Evolutionary conservation across 2,888 invertebrate species (phyloP), one percentile per base, ranked within the genome.

Genomic region (Hirtodrosophila trivittata): DNA sequence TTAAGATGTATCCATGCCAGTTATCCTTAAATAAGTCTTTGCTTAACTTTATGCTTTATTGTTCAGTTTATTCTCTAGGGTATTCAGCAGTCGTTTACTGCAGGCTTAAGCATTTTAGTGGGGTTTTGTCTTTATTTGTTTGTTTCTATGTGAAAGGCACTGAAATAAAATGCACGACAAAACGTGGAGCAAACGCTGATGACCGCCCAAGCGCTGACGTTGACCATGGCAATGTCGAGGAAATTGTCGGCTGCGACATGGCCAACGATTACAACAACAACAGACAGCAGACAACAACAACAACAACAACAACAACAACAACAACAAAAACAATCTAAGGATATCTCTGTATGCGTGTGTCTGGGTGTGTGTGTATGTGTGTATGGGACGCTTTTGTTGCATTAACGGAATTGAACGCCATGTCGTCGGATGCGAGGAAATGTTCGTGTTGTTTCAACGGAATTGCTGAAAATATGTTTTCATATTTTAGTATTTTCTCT

Each of bases 391-490:
- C 47, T 54, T 21, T 70, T 78, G 74, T 69, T 87, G 83, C 86
- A 85, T 85, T 82, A 82, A 85, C 87, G 87, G 86, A 82, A 82
- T 82, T 87, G 82, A 83, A 82, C 73, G 76, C 64, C 71, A 78
- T 82, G 86, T 85, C 76, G 80, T 76, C 82, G 82, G 86, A 82
- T 73, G 86, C 66, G 66, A 75, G 87, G 73, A 82, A 87, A 78
- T 86, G 87, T 78, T 86, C 54, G 67, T 72, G 39, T 85, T 58
- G 78, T 65, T 84, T 62, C 74, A 57, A 57, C 77, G 54, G 42
- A 66, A 77, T 58, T 77, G 78, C 58, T 66, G 70, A 57, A 75
- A 77, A 75, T 77, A 77, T 75, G 69, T 72, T 75, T 65, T 63
- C 62, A 65, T 71, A 51, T 75, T 65, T 51, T 38, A 66, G 60